Percentiles rank a stretch among this genome's conserved stretches.
Evolutionary conservation across 2,888 invertebrate species (phyloP).

Genomic region (Thecocarcelia acutangulata): DNA sequence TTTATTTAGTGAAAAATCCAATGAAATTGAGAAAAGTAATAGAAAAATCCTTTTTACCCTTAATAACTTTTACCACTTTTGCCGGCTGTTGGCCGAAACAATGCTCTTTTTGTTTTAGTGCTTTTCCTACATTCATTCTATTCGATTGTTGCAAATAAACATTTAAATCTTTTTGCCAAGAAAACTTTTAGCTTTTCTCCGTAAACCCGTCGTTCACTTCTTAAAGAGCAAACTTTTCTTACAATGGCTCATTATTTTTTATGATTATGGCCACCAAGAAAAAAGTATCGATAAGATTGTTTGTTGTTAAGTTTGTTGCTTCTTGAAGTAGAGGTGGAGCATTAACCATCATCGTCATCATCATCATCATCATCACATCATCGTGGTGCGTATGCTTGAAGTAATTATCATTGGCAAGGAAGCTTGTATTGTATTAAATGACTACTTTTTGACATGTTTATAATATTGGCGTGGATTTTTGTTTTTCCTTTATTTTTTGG

Average conservation of each 20-base stretch:
- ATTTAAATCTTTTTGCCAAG: constrained; percentile 65
- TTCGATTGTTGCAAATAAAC: constrained; percentile 58
- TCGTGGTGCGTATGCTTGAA: constrained; percentile 66
- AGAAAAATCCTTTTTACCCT: constrained; percentile 54
- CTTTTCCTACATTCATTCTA: constrained; percentile 21
- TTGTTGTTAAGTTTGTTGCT: constrained; percentile 37
- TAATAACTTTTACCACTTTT: constrained; percentile 50
- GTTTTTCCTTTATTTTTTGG: constrained; percentile 19
- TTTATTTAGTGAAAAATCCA: constrained; percentile 63
- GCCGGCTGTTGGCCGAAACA: constrained; percentile 54
- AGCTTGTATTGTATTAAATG: constrained; percentile 62
- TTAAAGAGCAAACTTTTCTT: constrained; percentile 64
- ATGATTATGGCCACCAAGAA: constrained; percentile 75
- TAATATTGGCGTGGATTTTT: constrained; percentile 62
- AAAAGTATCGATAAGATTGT: constrained; percentile 68
- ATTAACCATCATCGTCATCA: constrained; percentile 17
- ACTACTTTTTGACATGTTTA: constrained; percentile 69
- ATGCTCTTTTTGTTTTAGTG: constrained; percentile 47
- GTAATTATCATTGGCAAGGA: constrained; percentile 62
- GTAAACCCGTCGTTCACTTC: constrained; percentile 41
- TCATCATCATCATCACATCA: constrained; percentile 56
- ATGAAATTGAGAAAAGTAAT: constrained; percentile 26
- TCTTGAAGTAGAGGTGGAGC: constrained; percentile 20
- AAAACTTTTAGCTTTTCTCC: constrained; percentile 54
- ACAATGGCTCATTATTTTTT: constrained; percentile 78